phyloP scores from a whole-genome alignment of 2,113 vertebrate species.

The Coryphaenoides rupestris region DNA sequence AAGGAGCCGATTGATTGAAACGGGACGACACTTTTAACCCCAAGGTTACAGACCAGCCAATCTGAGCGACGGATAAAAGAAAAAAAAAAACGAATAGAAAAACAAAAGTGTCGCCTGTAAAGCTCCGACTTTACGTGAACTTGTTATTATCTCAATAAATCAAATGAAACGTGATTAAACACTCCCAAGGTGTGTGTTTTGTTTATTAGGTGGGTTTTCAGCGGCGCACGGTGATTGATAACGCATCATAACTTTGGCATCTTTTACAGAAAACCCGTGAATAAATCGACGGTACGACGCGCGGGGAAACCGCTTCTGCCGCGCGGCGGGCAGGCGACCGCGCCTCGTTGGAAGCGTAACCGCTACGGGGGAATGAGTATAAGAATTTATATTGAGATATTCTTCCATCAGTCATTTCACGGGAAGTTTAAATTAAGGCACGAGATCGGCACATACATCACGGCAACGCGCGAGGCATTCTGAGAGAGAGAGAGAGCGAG shows the following conservation, averaged over 20 bases:
- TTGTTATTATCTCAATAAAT: constrained; percentile 7
- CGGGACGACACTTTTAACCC: constrained; percentile 45
- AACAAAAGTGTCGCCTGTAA: background rate
- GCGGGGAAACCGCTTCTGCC: constrained; percentile 21
- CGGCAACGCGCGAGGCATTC: background rate
- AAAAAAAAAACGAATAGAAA: too few relatives aligned
- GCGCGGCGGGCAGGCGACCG: constrained; percentile 24
- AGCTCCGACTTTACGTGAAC: background rate
- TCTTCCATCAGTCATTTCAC: constrained; percentile 22
- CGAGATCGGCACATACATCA: constrained; percentile 18
- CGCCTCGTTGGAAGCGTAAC: constrained; percentile 3
- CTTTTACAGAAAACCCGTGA: constrained; percentile 31
- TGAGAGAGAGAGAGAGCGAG: too few relatives aligned
- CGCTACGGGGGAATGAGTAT: constrained; percentile 7
- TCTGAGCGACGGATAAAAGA: constrained; percentile 19
- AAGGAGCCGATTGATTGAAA: constrained; percentile 65
- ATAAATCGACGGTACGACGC: constrained; percentile 36
- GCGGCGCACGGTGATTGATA: constrained; percentile 42
- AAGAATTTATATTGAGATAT: background rate
- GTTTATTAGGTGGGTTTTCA: constrained; percentile 3
- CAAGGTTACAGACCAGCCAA: constrained; percentile 50
- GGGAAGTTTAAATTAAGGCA: constrained; percentile 26
- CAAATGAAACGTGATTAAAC: constrained; percentile 31
- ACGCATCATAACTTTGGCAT: constrained; percentile 30
- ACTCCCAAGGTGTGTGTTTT: constrained; percentile 16